phyloP scores from a whole-genome alignment of 2,888 invertebrate species.

The Pemphredon lugubris region DNA sequence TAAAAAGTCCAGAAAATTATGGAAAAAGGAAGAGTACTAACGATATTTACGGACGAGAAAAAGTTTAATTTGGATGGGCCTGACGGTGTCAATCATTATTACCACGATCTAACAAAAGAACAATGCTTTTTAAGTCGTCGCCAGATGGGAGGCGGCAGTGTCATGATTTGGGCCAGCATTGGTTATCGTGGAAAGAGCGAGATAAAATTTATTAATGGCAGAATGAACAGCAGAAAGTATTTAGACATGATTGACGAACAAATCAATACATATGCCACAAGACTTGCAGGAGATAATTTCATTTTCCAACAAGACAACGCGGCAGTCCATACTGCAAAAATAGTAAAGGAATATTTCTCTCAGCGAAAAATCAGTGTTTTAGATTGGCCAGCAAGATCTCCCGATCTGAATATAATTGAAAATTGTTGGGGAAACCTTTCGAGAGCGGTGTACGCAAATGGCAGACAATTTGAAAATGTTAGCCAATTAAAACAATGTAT shows the following conservation, averaged over 20 bases:
- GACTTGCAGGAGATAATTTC: constrained; percentile 14
- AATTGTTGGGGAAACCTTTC: constrained; percentile 21
- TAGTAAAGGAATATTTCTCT: constrained; percentile 10
- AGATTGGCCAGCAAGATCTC: constrained; percentile 16
- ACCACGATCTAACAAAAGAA: no score
- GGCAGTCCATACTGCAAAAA: constrained; percentile 12
- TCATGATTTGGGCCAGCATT: constrained; percentile 12
- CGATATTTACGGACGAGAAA: no score
- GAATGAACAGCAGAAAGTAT: constrained; percentile 23
- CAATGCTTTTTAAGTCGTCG: not conserved
- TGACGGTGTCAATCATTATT: no score
- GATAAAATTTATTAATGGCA: constrained; percentile 19
- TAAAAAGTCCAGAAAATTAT: constrained; percentile 1
- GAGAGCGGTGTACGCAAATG: constrained; percentile 10
- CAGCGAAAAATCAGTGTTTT: constrained; percentile 7
- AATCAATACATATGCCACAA: constrained; percentile 16
- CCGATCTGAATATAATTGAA: constrained; percentile 25
- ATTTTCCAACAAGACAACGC: constrained; percentile 28
- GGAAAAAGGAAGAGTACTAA: not conserved
- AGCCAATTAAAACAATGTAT: constrained; percentile 19
- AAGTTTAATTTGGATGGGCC: no score
- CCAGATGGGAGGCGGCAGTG: constrained; percentile 8
- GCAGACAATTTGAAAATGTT: constrained; percentile 22
- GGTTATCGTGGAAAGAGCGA: constrained; percentile 12
- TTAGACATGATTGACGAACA: constrained; percentile 18